Evolutionary conservation across 2,797 vertebrate genomes (phyloP), one percentile per base, ranked within the genome.

Genomic region (Tangara arthus): DNA sequence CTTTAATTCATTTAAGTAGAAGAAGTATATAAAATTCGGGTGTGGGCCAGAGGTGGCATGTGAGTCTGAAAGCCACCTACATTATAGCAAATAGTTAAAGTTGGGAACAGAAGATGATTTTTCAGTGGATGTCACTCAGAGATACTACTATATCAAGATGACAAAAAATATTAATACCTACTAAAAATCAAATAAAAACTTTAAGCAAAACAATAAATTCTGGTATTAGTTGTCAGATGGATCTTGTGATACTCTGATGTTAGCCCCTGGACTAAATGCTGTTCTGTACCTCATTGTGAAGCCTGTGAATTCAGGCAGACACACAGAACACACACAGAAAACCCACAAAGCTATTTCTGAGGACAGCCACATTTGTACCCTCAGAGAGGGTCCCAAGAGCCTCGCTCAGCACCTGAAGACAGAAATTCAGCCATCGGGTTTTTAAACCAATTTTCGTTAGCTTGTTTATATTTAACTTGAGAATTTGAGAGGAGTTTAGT

Each of bases 31-130:
- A 23, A 59, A 42, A 53, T 32, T 3, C 27, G 16, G 2, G 5
- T 2, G 9, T 1, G 3, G 6, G 4, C 1, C 5, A 9, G 2
- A 8, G 18, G 18, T 12, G 19, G 6, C 12, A 28, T 2, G 3
- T 14, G n/a, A 78, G 7, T 30, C 28, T 34, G 41, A 84, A 77
- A 90, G 15, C 12, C 47, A 65, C 24, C 22, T 52, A 32, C 6
- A 5, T 65, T 65, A 30, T 11, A 69, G 12, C 20, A 52, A 85
- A 46, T 30, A 34, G 41, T 64, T 68, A 53, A 4, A 53, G 21
- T 4, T n/a, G 26, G 34, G 14, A 76, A 50, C 8, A 78, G 20
- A 41, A 23, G 13, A 19, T 22, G 6, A n/a, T 44, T 79, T 82
- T 82, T 55, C 28, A 50, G 42, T 53, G 7, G 11, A 18, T 28